Evolutionary conservation across 1,140 invertebrate species (phyloP).

Genomic region (Xylocopa sonorina): DNA sequence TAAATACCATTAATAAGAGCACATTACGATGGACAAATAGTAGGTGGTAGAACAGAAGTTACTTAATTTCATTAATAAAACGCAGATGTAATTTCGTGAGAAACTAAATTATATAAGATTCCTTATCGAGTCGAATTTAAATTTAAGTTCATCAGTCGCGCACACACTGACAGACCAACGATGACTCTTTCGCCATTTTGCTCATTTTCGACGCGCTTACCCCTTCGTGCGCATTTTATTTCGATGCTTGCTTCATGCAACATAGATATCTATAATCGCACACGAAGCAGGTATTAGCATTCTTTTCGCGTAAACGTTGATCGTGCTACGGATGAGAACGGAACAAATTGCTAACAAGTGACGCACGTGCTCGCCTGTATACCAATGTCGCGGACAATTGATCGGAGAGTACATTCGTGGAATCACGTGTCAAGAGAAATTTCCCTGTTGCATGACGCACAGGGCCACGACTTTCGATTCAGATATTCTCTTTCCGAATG

Average conservation of each 20-base stretch:
- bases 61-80: neutral
- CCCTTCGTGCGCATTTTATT: no score
- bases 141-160: no score
- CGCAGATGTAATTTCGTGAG: neutral
- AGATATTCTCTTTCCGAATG: slow-evolving; percentile 51
- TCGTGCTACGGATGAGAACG: neutral
- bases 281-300: no score
- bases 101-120: neutral
- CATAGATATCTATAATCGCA: no score
- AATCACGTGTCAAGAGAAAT: slow-evolving; percentile 74
- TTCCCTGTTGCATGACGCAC: slow-evolving; percentile 56
- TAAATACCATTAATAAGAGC: neutral
- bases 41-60: neutral
- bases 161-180: no score
- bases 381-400: slow-evolving; percentile 14
- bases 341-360: slow-evolving; percentile 39
- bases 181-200: no score
- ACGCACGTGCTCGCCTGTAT: slow-evolving; percentile 13
- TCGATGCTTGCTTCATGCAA: no score
- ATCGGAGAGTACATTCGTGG: slow-evolving; percentile 51
- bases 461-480: slow-evolving; percentile 58
- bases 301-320: neutral
- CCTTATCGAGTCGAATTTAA: no score
- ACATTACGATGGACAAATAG: neutral
- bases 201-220: no score